These are phyloP conservation scores for Perdix hodgsoniae DNA, from an alignment of 2,797 vertebrate species.

Conservation along the genomic window DNA sequence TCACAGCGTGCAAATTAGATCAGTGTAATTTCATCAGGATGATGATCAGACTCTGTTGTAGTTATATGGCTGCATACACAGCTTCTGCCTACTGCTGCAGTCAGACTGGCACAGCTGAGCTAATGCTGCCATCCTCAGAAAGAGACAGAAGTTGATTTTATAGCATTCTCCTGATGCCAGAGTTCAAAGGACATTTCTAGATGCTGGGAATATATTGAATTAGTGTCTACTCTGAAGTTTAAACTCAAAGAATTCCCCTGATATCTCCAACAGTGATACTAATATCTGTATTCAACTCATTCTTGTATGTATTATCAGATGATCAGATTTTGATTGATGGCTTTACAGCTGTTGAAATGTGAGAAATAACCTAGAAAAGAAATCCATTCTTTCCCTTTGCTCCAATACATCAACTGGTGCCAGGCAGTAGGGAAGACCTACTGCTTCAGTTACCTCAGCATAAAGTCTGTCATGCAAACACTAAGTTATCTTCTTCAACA, in stretches of 20 bases:
- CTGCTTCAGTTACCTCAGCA: background rate
- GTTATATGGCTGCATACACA: slow-evolving; percentile 78
- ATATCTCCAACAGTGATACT: background rate
- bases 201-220: slow-evolving; percentile 8
- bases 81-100: slow-evolving; percentile 74
- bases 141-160: slow-evolving; percentile 60
- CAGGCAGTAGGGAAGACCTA: background rate
- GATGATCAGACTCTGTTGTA: slow-evolving; percentile 81
- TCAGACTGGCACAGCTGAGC: slow-evolving; percentile 78
- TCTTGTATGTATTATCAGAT: background rate
- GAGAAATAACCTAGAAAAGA: background rate
- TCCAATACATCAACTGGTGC: background rate
- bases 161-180: slow-evolving; percentile 37
- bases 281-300: background rate
- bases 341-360: background rate
- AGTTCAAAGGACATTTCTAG: slow-evolving; percentile 42
- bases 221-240: background rate
- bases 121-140: slow-evolving; percentile 72
- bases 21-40: slow-evolving; percentile 87
- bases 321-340: background rate
- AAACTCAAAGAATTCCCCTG: background rate
- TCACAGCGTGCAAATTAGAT: slow-evolving; percentile 87
- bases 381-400: background rate
- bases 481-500: background rate
- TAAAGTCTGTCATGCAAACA: background rate